Percentiles rank a stretch among this genome's conserved stretches.
phyloP scores from a whole-genome alignment of 2,113 vertebrate species.

The Apteryx mantelli region DNA sequence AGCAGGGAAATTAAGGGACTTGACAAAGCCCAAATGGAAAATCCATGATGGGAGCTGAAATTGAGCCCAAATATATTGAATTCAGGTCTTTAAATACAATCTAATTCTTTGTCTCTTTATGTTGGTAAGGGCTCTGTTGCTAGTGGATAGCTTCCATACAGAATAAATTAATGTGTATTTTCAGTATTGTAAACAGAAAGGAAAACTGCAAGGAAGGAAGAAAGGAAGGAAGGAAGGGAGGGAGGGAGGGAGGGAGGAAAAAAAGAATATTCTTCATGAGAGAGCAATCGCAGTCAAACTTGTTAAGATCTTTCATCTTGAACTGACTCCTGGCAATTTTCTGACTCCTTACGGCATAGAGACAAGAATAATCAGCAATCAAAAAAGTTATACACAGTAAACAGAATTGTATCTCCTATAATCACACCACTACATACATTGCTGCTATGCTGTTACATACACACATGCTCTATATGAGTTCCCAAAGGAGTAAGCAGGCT shows the following conservation, averaged over 20 bases:
- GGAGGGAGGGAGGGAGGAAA: too few species aligned
- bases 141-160: neutral
- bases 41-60: neutral
- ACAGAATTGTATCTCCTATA: neutral
- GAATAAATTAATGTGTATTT: neutral
- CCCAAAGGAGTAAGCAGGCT: neutral
- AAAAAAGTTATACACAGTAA: neutral
- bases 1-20: neutral
- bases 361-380: neutral
- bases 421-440: neutral
- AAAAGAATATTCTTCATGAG: neutral
- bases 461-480: neutral
- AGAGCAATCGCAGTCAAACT: neutral
- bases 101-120: neutral
- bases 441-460: neutral
- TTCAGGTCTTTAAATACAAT: rapidly evolving
- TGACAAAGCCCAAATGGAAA: neutral
- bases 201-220: neutral
- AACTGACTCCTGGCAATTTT: neutral
- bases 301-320: neutral
- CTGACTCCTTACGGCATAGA: neutral
- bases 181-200: neutral
- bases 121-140: neutral
- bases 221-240: neutral
- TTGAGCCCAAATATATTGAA: neutral